phyloP scores from a whole-genome alignment of 2,113 vertebrate species.

The Cephalopterus ornatus region DNA sequence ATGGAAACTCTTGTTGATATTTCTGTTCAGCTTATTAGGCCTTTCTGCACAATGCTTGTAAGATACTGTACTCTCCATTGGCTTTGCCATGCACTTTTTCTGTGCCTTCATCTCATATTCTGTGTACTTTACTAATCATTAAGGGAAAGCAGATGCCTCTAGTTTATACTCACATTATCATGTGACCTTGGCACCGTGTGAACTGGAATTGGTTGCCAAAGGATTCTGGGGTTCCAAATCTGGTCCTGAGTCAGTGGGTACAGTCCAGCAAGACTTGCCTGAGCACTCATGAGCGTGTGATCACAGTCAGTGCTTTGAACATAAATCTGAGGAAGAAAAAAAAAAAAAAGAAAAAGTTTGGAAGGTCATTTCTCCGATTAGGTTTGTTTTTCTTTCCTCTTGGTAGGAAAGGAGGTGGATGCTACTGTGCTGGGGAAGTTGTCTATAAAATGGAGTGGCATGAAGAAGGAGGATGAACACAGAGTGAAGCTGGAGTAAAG shows the following conservation, averaged over 20 bases:
- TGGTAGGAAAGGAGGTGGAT: not conserved
- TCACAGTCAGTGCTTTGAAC: slow-evolving; percentile 82
- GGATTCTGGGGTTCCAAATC: slow-evolving; percentile 69
- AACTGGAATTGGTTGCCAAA: slow-evolving; percentile 82
- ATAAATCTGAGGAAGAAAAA: slow-evolving; percentile 70
- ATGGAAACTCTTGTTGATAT: not conserved
- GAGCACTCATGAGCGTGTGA: slow-evolving; percentile 82
- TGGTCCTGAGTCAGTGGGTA: slow-evolving; percentile 68
- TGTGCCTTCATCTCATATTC: not conserved
- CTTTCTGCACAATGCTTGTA: not conserved
- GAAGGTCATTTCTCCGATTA: not conserved
- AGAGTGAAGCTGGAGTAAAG: not conserved
- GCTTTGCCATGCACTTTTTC: not conserved
- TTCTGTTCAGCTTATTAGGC: not conserved
- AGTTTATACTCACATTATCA: slow-evolving; percentile 71
- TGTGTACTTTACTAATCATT: not conserved
- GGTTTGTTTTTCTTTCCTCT: not conserved
- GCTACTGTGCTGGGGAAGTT: not conserved
- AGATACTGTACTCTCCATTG: not conserved
- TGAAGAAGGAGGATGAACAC: not conserved
- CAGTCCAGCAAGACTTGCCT: slow-evolving; percentile 79
- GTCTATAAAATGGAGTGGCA: not conserved
- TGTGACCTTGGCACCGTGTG: slow-evolving; percentile 75
- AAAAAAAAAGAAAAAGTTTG: not conserved
- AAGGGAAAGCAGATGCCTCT: not conserved